Percentiles rank a stretch among this genome's conserved stretches.
These are phyloP conservation scores for Amblyjoppa proteus DNA, from an alignment of 2,888 invertebrate genomes.

Conservation along the genomic window DNA sequence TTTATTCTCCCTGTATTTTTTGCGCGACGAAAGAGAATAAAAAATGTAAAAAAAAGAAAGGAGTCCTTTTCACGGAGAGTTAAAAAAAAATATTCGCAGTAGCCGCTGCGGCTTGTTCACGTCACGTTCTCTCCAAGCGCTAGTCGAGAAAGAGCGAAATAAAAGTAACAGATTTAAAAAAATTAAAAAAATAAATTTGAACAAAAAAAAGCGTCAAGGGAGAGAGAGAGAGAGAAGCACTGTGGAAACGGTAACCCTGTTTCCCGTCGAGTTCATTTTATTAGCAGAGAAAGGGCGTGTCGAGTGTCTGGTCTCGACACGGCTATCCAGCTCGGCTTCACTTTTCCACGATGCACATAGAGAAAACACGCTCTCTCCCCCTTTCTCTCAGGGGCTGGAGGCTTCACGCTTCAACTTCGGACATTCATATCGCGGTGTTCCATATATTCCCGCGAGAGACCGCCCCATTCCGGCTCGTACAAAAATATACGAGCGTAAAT, in stretches of 20 bases:
- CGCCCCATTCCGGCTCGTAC: constrained; percentile 32
- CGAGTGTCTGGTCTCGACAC: constrained; percentile 45
- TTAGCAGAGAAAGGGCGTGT: constrained; percentile 54
- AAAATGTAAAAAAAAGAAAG: too few relatives aligned
- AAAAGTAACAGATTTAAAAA: constrained; percentile 5
- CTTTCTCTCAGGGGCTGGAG: neutral
- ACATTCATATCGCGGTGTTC: constrained; percentile 47
- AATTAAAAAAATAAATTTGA: neutral
- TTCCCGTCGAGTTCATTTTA: constrained; percentile 52
- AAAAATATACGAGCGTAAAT: constrained; percentile 51
- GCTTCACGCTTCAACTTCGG: constrained; percentile 42
- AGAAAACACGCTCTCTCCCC: neutral
- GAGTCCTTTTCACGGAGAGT: neutral
- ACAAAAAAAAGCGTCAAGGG: constrained; percentile 1
- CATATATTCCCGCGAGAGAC: constrained; percentile 27
- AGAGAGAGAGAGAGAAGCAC: neutral
- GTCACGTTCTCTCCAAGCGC: neutral
- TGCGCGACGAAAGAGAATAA: neutral
- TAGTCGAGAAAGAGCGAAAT: neutral
- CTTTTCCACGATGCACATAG: constrained; percentile 34
- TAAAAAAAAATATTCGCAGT: neutral
- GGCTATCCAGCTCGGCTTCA: constrained; percentile 28
- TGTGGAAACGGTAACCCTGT: constrained; percentile 35
- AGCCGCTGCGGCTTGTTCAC: constrained; percentile 7
- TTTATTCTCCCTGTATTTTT: constrained; percentile 5